Conservation (phyloP, 2,797 vertebrate species). For the Megalops cyprinoides region DNA sequence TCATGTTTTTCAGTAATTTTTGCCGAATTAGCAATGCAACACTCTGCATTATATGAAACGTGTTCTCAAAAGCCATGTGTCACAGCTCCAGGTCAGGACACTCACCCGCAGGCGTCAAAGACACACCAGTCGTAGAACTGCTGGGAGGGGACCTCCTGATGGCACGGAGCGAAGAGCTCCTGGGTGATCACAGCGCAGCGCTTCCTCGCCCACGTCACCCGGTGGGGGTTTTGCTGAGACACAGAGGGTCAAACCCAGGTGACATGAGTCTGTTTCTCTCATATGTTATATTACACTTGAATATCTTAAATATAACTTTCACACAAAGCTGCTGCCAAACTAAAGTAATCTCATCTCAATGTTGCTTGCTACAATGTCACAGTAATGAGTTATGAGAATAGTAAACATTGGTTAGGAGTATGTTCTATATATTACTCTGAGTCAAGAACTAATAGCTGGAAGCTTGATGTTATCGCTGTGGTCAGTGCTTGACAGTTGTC, state of each 20-base stretch:
- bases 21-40: background rate
- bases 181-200: slow-evolving; percentile 77
- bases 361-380: background rate
- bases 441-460: too few species aligned
- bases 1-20: too few species aligned
- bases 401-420: background rate
- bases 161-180: slow-evolving; percentile 78
- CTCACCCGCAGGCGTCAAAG: slow-evolving; percentile 89
- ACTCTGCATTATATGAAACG: background rate
- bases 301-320: background rate
- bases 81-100: slow-evolving; percentile 19
- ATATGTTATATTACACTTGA: too few species aligned
- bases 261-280: background rate
- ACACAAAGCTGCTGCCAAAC: background rate
- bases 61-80: too few species aligned
- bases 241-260: background rate
- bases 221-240: slow-evolving; percentile 75
- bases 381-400: too few species aligned
- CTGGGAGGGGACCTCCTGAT: slow-evolving; percentile 79
- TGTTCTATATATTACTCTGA: too few species aligned
- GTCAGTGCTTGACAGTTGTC: too few species aligned
- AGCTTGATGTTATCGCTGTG: too few species aligned
- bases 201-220: slow-evolving; percentile 80
- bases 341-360: background rate
- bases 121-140: slow-evolving; percentile 88